A percentile compares a stretch with the other conserved stretches of the same genome.
Evolutionary conservation across 2,797 vertebrate genomes (phyloP).

Genomic region (Pelochelys cantorii): DNA sequence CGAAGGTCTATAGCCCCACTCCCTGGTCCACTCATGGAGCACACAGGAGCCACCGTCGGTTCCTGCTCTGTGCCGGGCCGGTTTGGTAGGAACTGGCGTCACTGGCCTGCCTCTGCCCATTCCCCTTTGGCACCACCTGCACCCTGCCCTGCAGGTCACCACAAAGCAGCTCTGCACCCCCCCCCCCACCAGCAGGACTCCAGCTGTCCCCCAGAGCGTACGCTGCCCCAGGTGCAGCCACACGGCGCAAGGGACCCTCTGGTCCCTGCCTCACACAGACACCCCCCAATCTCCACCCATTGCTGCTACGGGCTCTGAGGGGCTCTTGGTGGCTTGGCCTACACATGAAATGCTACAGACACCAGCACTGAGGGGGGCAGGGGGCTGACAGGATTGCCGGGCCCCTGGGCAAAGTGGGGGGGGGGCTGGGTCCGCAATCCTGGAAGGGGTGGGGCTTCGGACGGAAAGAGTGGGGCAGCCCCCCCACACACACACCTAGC

Average conservation of each 20-base stretch:
- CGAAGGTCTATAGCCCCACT: not conserved
- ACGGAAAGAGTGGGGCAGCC: too few species aligned
- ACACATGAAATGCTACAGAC: not conserved
- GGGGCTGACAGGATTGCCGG: not conserved
- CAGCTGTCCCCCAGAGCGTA: not conserved
- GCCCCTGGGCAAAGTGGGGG: too few species aligned
- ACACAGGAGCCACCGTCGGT: not conserved
- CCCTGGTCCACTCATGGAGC: not conserved
- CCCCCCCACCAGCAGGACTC: not conserved
- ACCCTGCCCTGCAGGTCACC: not conserved
- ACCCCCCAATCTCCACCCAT: not conserved
- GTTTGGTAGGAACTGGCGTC: not conserved
- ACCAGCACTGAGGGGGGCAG: not conserved
- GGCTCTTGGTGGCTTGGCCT: not conserved
- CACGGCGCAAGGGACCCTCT: not conserved
- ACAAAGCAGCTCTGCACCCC: not conserved
- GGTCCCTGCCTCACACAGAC: not conserved
- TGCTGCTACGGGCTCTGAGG: not conserved
- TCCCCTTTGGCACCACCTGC: not conserved
- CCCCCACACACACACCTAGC: too few species aligned
- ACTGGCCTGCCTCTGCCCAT: not conserved
- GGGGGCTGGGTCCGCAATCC: too few species aligned
- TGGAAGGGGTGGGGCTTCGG: too few species aligned
- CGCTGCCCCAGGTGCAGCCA: not conserved
- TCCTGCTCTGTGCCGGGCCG: not conserved